Conservation (phyloP, 92 coral and sea anemone species). For the Epizoanthus fatuus region DNA sequence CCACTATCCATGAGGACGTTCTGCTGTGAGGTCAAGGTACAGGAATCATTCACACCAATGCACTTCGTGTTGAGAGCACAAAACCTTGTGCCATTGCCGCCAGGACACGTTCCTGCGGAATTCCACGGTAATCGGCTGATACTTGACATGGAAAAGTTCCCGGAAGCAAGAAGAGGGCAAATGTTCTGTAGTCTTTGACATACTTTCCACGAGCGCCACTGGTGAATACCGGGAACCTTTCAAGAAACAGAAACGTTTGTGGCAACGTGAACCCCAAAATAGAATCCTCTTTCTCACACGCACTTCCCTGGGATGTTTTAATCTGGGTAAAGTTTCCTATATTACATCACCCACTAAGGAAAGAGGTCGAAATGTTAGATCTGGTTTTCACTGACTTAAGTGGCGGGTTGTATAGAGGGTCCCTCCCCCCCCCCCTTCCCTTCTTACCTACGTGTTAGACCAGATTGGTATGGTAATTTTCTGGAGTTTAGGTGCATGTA, state of each 20-base stretch:
- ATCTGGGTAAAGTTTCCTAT: too few species aligned
- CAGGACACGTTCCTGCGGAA: background rate
- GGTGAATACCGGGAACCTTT: conserved; percentile 19
- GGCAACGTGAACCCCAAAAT: too few species aligned
- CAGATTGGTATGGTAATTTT: too few species aligned
- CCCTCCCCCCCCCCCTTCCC: too few species aligned
- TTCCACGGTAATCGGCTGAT: conserved; percentile 24
- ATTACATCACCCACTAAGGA: too few species aligned
- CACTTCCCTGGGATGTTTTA: too few species aligned
- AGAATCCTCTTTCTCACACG: too few species aligned
- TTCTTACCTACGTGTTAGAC: too few species aligned
- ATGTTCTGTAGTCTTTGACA: conserved; percentile 9
- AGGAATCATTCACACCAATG: background rate
- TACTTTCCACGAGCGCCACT: conserved; percentile 39
- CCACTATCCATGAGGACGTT: background rate
- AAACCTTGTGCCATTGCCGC: conserved; percentile 9
- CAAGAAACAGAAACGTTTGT: background rate
- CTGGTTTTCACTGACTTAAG: too few species aligned
- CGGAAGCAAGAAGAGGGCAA: conserved; percentile 27
- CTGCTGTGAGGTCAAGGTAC: background rate
- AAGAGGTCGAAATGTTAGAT: too few species aligned
- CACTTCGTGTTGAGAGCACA: conserved; percentile 21
- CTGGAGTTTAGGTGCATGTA: too few species aligned
- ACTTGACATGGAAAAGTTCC: background rate
- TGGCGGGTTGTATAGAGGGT: too few species aligned